These are phyloP conservation scores for Dicycla oo DNA, from an alignment of 2,888 invertebrate genomes.

Conservation along the genomic window DNA sequence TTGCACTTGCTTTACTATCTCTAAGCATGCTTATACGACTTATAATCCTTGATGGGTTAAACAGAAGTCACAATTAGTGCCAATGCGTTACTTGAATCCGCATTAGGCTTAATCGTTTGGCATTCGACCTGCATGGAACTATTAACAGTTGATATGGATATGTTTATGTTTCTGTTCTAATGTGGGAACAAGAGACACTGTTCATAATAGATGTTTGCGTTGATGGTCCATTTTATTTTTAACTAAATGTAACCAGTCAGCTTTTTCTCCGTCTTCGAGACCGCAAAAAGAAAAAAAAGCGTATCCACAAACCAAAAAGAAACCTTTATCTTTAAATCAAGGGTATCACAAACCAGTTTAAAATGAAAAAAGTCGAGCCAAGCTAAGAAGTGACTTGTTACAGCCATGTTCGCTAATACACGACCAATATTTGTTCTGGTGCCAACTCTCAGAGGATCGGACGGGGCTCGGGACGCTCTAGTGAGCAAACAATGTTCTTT, in stretches of 20 bases:
- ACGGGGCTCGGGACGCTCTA: constrained; percentile 72
- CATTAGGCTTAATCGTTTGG: constrained; percentile 53
- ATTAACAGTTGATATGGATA: constrained; percentile 34
- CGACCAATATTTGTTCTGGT: constrained; percentile 84
- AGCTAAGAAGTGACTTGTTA: constrained; percentile 81
- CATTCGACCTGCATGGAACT: constrained; percentile 55
- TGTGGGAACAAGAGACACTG: constrained; percentile 3
- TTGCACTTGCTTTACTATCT: constrained; percentile 2
- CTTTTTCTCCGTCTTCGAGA: constrained; percentile 12
- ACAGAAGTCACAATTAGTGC: constrained; percentile 55
- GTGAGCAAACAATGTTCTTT: constrained; percentile 83
- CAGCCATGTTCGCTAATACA: constrained; percentile 81
- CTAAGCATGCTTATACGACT: constrained; percentile 14
- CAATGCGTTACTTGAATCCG: constrained; percentile 54
- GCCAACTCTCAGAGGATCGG: constrained; percentile 76
- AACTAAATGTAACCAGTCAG: not conserved
- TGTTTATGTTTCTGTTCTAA: constrained; percentile 14
- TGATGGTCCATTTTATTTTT: not conserved
- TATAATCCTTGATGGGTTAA: constrained; percentile 35
- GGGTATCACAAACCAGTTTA: constrained; percentile 60
- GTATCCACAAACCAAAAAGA: constrained; percentile 19
- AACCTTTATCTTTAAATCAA: constrained; percentile 56
- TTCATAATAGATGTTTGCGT: not conserved
- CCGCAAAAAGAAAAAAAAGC: constrained; percentile 25
- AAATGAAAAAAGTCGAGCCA: constrained; percentile 63